Percentiles rank a stretch among this genome's conserved stretches.
Conservation (phyloP, 2,113 vertebrate species). For the Thinocorus orbignyianus region DNA sequence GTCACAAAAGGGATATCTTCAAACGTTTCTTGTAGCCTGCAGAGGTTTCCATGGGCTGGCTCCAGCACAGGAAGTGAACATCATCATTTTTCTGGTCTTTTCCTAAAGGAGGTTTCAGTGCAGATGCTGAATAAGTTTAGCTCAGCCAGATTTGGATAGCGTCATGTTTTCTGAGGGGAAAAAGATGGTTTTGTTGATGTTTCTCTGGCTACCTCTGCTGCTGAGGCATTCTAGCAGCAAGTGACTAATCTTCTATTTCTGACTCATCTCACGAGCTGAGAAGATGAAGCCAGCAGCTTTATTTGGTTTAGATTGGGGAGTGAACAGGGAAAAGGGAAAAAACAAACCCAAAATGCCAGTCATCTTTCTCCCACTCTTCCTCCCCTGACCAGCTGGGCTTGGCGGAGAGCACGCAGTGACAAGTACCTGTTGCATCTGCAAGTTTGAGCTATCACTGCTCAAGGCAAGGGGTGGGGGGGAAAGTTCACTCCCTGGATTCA, state of each 20-base stretch:
- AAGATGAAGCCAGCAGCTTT: not conserved
- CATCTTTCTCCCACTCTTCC: not conserved
- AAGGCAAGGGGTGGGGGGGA: not conserved
- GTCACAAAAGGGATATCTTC: not conserved
- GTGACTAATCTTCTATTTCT: not conserved
- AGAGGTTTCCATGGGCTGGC: not conserved
- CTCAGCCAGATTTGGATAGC: not conserved
- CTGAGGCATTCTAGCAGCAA: not conserved
- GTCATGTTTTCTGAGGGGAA: not conserved
- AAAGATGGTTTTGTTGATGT: not conserved
- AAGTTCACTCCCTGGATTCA: not conserved
- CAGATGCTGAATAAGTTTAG: not conserved
- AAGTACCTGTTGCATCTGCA: not conserved
- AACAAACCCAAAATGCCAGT: not conserved
- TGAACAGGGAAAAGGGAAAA: not conserved
- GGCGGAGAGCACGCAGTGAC: not conserved
- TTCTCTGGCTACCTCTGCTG: not conserved
- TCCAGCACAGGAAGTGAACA: not conserved
- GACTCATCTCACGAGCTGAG: not conserved
- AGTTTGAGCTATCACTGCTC: not conserved
- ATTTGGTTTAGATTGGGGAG: not conserved
- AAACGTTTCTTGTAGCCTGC: not conserved
- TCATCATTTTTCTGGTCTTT: not conserved
- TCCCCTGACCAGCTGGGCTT: not conserved
- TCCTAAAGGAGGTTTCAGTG: not conserved